Evolutionary conservation across 2,797 vertebrate genomes (phyloP), one percentile per base, ranked within the genome.

Genomic region (Neopelma chrysocephalum): DNA sequence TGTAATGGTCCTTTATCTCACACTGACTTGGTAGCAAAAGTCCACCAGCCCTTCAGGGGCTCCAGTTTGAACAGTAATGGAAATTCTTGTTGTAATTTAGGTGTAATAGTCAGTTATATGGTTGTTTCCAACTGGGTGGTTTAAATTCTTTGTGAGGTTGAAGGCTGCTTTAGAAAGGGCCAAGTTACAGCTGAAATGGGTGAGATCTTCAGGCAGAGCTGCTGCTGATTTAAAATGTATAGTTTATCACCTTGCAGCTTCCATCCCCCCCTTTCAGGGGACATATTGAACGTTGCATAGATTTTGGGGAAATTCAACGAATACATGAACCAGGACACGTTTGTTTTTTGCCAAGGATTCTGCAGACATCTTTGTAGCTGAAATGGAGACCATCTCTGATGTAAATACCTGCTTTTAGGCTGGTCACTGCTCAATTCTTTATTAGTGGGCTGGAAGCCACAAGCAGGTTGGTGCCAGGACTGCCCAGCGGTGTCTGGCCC

Each of bases 381-480:
- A 26, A 77, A 20, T 60, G 19, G 78, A 71, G 64, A n/a, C 60
- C 78, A 62, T 91, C 68, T 88, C 82, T 81, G 25, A 23, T 62
- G 56, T 70, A 53, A 94, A 94, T 90, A 31, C 51, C 50, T 75
- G 71, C 73, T 60, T 94, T 91, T 86, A 82, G 87, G 71, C 84
- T 87, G 90, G 65, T 94, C 73, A 38, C 62, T 90, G 71, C 71
- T 82, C 36, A 16, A 48, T 90, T 91, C 92, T 89, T 93, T 72
- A 43, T 68, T 64, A 21, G 83, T 25, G 16, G 9, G 70, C 89
- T 77, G 18, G 86, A 85, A 93, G 89, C 95, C 90, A 89, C 90
- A 93, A 57, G 25, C 73, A 53, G 58, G 47, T 61, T 78, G 90
- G 94, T 94, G 96, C 96, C 95, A 96, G 96, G 79, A 20, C 68